Evolutionary conservation across 1,140 invertebrate species (phyloP), one percentile per base, ranked within the genome.

Genomic region (Luehdorfia chinensis): DNA sequence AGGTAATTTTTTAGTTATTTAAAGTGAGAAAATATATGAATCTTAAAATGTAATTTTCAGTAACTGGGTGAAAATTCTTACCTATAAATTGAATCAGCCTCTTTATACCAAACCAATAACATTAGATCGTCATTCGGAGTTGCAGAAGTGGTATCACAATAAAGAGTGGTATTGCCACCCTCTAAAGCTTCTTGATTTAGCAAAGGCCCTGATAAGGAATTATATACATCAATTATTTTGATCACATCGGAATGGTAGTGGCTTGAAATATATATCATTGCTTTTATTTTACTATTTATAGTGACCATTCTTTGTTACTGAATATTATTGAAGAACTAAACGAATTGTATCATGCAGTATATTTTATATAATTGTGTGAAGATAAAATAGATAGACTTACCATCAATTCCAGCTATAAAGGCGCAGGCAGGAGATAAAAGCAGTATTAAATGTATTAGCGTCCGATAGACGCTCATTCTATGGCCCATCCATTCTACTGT

Each of bases 21-120:
- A 7, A 27, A 7, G 1, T 27, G 6, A 7, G 6, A 6, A 27
- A 27, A 3, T 27, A 7, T 3, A 27, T n/a, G 9, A n/a, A n/a
- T 3, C 9, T 27, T 27, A 27, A n/a, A 27, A 8, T 27, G 2
- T 7, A 8, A 6, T 21, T 21, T 4, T n/a, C n/a, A n/a, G n/a
- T n/a, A n/a, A n/a, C n/a, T n/a, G n/a, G 1, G 18, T 21, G 11
- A 6, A 19, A 34, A 12, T 48, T 50, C 45, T 78, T 36, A 90
- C 90, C 89, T 83, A 88, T 85, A 87, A 50, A 87, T 80, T n/a
- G 86, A 84, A 49, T 64, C 87, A 45, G 90, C 89, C 55, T 90
- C 89, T 67, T 91, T 91, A 78, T 93, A 94, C 92, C 93, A 94
- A 13, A 94, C 88, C 18, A 94, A 87, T 69, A 93, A 88, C 70